Evolutionary conservation across 2,888 invertebrate genomes (phyloP).

Genomic region (Melieria picta): DNA sequence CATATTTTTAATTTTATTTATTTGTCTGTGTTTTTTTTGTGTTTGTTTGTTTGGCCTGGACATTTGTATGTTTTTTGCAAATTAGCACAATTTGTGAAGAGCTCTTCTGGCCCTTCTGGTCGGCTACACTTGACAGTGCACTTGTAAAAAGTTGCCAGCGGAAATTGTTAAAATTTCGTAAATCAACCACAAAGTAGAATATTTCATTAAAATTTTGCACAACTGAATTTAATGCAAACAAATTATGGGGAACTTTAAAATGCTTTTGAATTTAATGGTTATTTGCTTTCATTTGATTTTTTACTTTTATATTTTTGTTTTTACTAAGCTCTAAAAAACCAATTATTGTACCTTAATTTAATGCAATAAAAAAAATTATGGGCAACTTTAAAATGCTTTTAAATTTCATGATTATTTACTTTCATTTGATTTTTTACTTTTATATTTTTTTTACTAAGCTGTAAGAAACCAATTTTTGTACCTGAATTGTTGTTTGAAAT

Average conservation of each 20-base stretch:
- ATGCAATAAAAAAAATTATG: not conserved
- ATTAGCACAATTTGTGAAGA: slow-evolving; percentile 18
- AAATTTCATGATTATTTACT: not conserved
- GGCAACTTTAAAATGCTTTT: not conserved
- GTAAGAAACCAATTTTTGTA: not conserved
- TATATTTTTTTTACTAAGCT: not conserved
- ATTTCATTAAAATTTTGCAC: too few relatives aligned
- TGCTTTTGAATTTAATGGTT: not conserved
- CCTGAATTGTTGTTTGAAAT: not conserved
- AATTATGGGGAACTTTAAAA: not conserved
- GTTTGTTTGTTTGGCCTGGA: too few relatives aligned
- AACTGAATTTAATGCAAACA: not conserved
- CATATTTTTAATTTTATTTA: too few relatives aligned
- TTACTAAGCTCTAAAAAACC: not conserved
- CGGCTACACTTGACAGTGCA: too few relatives aligned
- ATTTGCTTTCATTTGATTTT: not conserved
- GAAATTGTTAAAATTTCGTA: too few relatives aligned
- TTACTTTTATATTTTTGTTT: not conserved
- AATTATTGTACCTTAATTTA: not conserved
- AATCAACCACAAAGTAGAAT: too few relatives aligned
- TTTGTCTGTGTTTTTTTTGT: too few relatives aligned
- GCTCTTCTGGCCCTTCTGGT: not conserved
- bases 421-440: not conserved
- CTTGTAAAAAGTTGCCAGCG: too few relatives aligned
- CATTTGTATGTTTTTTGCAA: not conserved